Evolutionary conservation across 2,113 vertebrate genomes (phyloP).

Genomic region (Eira barbara): DNA sequence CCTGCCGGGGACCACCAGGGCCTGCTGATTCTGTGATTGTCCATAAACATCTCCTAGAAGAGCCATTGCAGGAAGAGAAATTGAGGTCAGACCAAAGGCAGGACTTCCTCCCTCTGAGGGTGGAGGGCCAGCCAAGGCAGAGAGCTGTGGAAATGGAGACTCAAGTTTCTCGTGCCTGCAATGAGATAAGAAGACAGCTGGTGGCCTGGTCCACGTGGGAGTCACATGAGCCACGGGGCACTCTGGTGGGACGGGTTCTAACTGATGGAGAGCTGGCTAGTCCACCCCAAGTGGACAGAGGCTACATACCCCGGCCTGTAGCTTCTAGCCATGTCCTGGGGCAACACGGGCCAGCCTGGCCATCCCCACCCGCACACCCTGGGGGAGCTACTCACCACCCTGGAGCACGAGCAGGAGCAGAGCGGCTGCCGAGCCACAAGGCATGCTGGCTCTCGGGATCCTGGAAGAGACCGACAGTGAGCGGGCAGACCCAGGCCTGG

Average conservation of each 20-base stretch:
- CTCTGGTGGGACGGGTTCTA: background rate
- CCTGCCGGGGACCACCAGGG: background rate
- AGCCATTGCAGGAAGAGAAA: background rate
- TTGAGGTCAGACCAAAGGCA: background rate
- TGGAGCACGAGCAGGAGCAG: slow-evolving; percentile 77
- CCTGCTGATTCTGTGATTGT: background rate
- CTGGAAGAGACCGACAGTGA: slow-evolving; percentile 25
- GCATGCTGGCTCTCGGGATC: slow-evolving; percentile 70
- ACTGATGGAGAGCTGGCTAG: accelerated
- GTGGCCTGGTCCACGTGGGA: background rate
- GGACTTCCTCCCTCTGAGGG: background rate
- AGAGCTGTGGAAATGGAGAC: background rate
- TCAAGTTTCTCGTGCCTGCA: too few relatives aligned
- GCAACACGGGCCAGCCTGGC: accelerated
- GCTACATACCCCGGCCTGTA: accelerated
- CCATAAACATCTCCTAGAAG: background rate
- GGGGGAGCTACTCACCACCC: slow-evolving; percentile 72
- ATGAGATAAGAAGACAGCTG: accelerated
- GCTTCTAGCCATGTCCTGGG: background rate
- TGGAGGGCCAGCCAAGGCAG: background rate
- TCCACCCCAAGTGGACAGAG: background rate
- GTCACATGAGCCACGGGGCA: accelerated
- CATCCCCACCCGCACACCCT: accelerated
- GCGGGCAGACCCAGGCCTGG: background rate
- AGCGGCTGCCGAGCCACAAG: background rate